These are phyloP conservation scores for Fopius arisanus DNA, from an alignment of 1,140 invertebrate species.

Conservation along the genomic window DNA sequence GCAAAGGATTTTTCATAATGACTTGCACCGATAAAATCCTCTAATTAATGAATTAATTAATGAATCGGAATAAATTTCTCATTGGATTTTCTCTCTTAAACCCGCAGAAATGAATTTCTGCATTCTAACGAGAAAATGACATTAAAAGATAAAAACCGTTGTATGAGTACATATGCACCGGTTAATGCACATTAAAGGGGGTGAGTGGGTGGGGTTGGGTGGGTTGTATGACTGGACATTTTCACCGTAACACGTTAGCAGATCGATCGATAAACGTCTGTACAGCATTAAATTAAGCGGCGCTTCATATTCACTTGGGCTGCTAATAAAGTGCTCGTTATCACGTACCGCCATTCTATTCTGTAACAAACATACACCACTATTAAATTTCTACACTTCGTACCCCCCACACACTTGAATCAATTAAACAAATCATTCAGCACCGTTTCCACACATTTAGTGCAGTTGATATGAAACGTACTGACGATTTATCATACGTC, in stretches of 20 bases:
- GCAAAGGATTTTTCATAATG: no score
- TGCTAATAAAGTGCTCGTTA: conserved; percentile 51
- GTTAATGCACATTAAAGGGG: not conserved
- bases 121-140: no score
- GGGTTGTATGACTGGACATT: not conserved
- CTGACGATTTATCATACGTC: not conserved
- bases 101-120: no score
- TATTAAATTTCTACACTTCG: conserved; percentile 11
- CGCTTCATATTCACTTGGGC: conserved; percentile 41
- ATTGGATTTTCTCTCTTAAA: no score
- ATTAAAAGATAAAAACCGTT: no score
- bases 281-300: conserved; percentile 52
- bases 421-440: conserved; percentile 5
- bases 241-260: conserved; percentile 14
- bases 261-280: conserved; percentile 57
- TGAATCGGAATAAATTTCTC: no score
- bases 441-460: not conserved
- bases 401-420: not conserved
- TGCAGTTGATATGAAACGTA: not conserved
- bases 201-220: not conserved
- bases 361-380: conserved; percentile 16
- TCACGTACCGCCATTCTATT: conserved; percentile 16
- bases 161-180: not conserved
- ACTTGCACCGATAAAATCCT: no score
- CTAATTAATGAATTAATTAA: no score